These are phyloP conservation scores for Dicrostonyx torquatus DNA, from an alignment of 2,797 vertebrate genomes.

Conservation along the genomic window DNA sequence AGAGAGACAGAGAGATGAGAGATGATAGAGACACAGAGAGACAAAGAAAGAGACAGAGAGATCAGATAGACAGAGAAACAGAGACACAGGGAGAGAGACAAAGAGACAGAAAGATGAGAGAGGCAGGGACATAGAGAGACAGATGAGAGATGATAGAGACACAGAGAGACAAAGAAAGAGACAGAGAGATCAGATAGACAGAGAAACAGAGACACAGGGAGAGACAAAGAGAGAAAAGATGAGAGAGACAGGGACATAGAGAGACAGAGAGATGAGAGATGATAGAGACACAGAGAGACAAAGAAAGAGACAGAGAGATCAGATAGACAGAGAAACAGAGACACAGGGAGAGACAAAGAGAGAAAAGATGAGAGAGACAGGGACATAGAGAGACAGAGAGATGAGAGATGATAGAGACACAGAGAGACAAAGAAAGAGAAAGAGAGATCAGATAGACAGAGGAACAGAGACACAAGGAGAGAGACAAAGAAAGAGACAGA, in stretches of 20 bases:
- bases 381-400: constrained; percentile 74
- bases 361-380: background rate
- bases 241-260: constrained; percentile 31
- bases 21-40: constrained; percentile 46
- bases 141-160: too few relatives aligned
- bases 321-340: constrained; percentile 75
- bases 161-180: background rate
- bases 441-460: constrained; percentile 73
- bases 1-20: too few relatives aligned
- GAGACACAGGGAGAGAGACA: constrained; percentile 67
- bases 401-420: too few relatives aligned
- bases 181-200: constrained; percentile 69
- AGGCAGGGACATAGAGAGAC: constrained; percentile 74
- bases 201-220: constrained; percentile 60
- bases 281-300: constrained; percentile 74
- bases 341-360: constrained; percentile 58
- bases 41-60: constrained; percentile 52
- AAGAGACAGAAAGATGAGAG: constrained; percentile 70
- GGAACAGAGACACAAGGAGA: constrained; percentile 57
- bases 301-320: constrained; percentile 66
- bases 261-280: constrained; percentile 67
- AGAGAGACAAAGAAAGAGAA: background rate
- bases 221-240: constrained; percentile 67
- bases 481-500: constrained; percentile 76
- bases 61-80: constrained; percentile 75